Evolutionary conservation across 2,888 invertebrate species (phyloP).

Genomic region (Notodonta dromedarius): DNA sequence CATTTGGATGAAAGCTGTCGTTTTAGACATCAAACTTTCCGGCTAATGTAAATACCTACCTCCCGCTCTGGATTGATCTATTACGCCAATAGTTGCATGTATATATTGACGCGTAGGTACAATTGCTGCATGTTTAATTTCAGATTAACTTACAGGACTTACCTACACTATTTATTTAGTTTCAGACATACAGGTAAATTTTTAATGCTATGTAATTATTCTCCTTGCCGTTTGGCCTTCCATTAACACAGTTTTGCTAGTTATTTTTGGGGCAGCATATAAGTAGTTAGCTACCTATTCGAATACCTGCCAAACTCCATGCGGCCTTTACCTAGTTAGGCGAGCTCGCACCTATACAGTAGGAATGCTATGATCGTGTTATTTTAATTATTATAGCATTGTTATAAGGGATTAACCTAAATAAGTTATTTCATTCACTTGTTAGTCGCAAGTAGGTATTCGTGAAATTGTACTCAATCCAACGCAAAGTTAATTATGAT

Average conservation of each 20-base stretch:
- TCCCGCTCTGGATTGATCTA: too few species aligned
- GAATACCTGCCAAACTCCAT: constrained; percentile 16
- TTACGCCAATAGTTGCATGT: too few species aligned
- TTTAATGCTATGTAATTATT: background rate
- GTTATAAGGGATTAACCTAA: constrained; percentile 4
- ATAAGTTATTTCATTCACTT: constrained; percentile 21
- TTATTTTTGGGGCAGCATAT: constrained; percentile 24
- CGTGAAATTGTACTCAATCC: too few species aligned
- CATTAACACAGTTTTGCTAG: constrained; percentile 26
- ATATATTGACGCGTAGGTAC: too few species aligned
- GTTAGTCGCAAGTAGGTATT: background rate
- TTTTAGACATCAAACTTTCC: too few species aligned
- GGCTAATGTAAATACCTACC: too few species aligned
- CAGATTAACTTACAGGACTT: too few species aligned
- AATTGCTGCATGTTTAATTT: too few species aligned
- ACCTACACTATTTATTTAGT: too few species aligned
- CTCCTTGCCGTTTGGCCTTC: constrained; percentile 19
- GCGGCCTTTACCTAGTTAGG: constrained; percentile 35
- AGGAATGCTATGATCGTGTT: background rate
- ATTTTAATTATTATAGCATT: constrained; percentile 2
- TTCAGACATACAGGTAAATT: background rate
- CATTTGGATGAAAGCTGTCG: too few species aligned
- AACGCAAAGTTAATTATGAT: too few species aligned
- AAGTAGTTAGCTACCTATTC: constrained; percentile 9
- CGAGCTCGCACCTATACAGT: background rate